phyloP scores from a whole-genome alignment of 2,797 vertebrate species.

The Pseudochaenichthys georgianus region DNA sequence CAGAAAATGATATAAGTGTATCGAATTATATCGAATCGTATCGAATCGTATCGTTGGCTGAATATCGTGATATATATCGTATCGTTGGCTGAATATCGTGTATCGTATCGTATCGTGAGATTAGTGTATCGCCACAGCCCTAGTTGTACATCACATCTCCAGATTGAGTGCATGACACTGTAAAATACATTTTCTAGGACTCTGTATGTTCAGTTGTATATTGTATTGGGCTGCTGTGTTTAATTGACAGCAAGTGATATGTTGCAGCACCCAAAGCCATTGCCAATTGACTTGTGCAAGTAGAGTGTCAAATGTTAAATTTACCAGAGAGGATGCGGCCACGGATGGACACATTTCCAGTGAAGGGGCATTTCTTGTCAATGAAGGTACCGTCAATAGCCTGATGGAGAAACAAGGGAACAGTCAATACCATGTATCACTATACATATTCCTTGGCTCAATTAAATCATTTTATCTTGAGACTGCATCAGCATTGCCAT shows the following conservation, averaged over 20 bases:
- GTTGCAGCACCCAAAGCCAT: conserved; percentile 13
- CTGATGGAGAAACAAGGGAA: conserved; percentile 64
- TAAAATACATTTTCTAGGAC: not conserved
- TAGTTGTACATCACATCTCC: not conserved
- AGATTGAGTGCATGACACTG: not conserved
- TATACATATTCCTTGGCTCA: accelerated
- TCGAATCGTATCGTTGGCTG: too few species aligned
- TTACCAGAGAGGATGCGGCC: conserved; percentile 94
- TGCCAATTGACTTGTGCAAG: accelerated
- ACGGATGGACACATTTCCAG: conserved; percentile 94
- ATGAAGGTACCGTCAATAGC: conserved; percentile 95
- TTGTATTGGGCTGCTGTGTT: accelerated
- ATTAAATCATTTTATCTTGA: accelerated
- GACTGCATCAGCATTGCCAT: conserved; percentile 84
- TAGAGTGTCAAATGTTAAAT: not conserved
- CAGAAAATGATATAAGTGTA: too few species aligned
- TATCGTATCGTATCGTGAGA: too few species aligned
- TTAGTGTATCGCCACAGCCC: too few species aligned
- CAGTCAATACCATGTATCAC: not conserved
- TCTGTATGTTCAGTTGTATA: not conserved
- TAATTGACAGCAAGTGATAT: not conserved
- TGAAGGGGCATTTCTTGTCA: conserved; percentile 98
- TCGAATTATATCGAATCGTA: too few species aligned
- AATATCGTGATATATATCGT: too few species aligned
- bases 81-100: too few species aligned